Conservation (phyloP, 2,888 invertebrate genomes). For the Leptogaster cylindrica region DNA sequence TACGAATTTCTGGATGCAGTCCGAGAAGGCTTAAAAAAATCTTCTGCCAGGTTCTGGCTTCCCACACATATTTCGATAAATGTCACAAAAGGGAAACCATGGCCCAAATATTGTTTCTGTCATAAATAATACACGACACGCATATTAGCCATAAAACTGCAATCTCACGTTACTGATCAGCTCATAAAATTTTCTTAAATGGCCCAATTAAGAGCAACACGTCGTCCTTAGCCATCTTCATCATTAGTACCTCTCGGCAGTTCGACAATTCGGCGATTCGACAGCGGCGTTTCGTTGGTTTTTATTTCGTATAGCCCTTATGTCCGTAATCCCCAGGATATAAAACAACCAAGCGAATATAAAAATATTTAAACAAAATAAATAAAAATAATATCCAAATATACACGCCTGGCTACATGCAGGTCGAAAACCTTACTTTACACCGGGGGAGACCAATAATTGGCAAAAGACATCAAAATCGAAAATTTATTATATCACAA, state of each 20-base stretch:
- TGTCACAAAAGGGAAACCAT: not conserved
- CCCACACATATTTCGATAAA: constrained; percentile 37
- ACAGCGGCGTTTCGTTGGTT: not conserved
- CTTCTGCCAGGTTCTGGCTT: not conserved
- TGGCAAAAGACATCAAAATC: constrained; percentile 32
- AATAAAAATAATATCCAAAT: no score
- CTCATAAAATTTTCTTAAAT: constrained; percentile 46
- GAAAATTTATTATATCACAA: constrained; percentile 35
- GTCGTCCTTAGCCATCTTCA: constrained; percentile 39
- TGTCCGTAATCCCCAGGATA: not conserved
- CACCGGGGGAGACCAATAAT: constrained; percentile 25
- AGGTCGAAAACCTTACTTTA: constrained; percentile 34
- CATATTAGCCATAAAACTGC: constrained; percentile 35
- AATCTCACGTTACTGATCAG: constrained; percentile 47
- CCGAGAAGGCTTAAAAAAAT: no score
- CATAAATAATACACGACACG: constrained; percentile 38
- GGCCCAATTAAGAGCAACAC: constrained; percentile 46
- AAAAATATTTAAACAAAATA: no score
- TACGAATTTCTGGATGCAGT: no score
- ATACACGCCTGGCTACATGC: no score
- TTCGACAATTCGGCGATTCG: not conserved
- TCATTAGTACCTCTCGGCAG: constrained; percentile 39
- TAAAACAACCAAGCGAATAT: not conserved
- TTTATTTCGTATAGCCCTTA: not conserved
- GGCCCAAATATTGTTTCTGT: not conserved